Conservation (phyloP, 2,797 vertebrate species). For the Molossus molossus region DNA sequence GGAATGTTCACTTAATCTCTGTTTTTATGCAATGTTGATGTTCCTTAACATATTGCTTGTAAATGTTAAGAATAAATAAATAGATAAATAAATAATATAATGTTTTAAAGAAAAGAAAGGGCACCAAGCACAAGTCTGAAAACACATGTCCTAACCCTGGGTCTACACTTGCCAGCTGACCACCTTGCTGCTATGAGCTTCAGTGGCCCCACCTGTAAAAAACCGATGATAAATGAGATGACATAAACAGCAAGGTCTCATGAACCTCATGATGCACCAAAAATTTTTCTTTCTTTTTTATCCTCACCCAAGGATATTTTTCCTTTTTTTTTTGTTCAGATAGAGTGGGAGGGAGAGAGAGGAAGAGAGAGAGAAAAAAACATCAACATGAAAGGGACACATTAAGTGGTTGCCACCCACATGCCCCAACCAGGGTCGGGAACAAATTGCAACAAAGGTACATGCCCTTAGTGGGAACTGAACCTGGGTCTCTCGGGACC, state of each 20-base stretch:
- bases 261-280: neutral
- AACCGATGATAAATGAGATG: neutral
- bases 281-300: no score
- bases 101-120: constrained; percentile 60
- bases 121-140: neutral
- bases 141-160: neutral
- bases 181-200: neutral
- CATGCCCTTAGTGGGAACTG: no score
- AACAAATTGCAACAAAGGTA: no score
- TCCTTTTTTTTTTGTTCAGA: no score
- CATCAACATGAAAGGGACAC: no score
- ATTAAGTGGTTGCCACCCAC: no score
- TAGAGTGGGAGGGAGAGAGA: no score
- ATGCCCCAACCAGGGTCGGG: no score
- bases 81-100: neutral
- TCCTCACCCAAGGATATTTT: no score
- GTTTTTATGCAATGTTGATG: neutral
- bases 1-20: neutral
- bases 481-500: no score
- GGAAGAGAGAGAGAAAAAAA: no score
- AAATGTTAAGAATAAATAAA: constrained; percentile 56
- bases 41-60: neutral
- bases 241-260: neutral
- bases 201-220: neutral
- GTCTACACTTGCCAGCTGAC: neutral